phyloP scores from a whole-genome alignment of 2,113 vertebrate genomes.

The Melanerpes aurifrons region DNA sequence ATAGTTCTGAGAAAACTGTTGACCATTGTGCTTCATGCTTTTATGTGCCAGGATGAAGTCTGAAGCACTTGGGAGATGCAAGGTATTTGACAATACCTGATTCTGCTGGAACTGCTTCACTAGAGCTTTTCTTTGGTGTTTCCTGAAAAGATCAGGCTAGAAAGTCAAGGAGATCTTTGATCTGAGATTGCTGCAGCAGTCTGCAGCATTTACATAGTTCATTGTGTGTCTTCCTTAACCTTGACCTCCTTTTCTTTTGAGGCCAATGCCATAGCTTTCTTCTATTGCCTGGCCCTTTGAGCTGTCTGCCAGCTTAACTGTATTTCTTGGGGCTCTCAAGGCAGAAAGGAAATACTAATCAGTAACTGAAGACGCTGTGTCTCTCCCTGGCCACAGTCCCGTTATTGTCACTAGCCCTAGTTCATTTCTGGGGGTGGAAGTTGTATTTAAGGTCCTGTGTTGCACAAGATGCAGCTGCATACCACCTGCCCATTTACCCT shows the following conservation, averaged over 20 bases:
- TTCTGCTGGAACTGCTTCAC: neutral
- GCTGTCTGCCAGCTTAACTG: neutral
- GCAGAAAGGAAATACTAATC: constrained; percentile 8
- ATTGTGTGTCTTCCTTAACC: neutral
- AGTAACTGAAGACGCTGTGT: neutral
- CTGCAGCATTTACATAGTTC: neutral
- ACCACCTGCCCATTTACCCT: constrained; percentile 52
- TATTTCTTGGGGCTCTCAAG: neutral
- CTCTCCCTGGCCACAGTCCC: neutral
- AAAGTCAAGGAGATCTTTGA: neutral
- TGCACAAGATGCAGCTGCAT: constrained; percentile 53
- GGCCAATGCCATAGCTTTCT: neutral
- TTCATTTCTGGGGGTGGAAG: neutral
- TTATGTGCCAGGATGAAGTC: neutral
- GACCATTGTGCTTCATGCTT: neutral
- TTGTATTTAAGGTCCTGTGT: neutral
- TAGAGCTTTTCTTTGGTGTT: neutral
- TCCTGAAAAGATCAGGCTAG: neutral
- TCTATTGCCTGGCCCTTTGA: neutral
- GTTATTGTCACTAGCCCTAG: neutral
- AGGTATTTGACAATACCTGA: neutral
- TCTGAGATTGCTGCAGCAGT: neutral
- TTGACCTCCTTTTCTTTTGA: neutral
- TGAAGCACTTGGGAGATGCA: neutral
- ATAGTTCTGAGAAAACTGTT: neutral